phyloP scores from a whole-genome alignment of 1,140 invertebrate species.

The Drosophila tani region DNA sequence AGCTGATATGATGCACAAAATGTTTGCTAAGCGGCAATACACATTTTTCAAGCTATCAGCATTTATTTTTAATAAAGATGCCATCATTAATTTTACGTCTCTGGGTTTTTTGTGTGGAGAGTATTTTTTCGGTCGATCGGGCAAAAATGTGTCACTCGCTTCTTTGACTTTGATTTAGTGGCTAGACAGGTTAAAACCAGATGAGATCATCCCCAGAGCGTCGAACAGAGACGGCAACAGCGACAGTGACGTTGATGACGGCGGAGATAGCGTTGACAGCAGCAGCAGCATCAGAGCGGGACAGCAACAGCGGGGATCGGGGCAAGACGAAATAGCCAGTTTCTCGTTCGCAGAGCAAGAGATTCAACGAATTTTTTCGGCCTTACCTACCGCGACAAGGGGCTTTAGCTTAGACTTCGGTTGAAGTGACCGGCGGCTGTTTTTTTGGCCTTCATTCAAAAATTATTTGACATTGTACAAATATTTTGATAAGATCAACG shows the following conservation, averaged over 20 bases:
- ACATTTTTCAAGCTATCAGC: slow-evolving; percentile 74
- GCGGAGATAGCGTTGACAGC: slow-evolving; percentile 49
- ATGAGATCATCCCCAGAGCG: slow-evolving; percentile 71
- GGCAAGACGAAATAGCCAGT: slow-evolving; percentile 23
- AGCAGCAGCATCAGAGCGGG: slow-evolving; percentile 21
- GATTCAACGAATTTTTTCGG: slow-evolving; percentile 55
- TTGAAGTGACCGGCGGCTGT: slow-evolving; percentile 37
- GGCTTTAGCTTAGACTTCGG: slow-evolving; percentile 20
- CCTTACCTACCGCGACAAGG: slow-evolving; percentile 14
- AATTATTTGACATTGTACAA: slow-evolving; percentile 67
- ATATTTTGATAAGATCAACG: slow-evolving; percentile 66
- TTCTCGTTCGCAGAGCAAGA: slow-evolving; percentile 20
- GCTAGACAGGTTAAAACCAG: slow-evolving; percentile 81
- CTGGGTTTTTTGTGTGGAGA: slow-evolving; percentile 25
- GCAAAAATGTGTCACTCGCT: slow-evolving; percentile 77
- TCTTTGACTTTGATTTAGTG: slow-evolving; percentile 83
- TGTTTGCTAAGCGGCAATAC: slow-evolving; percentile 49
- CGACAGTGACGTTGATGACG: slow-evolving; percentile 31
- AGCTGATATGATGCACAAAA: slow-evolving; percentile 53
- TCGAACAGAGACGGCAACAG: slow-evolving; percentile 27
- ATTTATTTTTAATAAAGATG: slow-evolving; percentile 82
- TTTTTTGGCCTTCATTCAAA: slow-evolving; percentile 56
- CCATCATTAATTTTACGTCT: slow-evolving; percentile 56
- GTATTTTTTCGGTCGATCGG: slow-evolving; percentile 51
- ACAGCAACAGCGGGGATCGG: slow-evolving; percentile 8